Conservation (phyloP, 64 coral and sea anemone species). For the Montipora capricornis region DNA sequence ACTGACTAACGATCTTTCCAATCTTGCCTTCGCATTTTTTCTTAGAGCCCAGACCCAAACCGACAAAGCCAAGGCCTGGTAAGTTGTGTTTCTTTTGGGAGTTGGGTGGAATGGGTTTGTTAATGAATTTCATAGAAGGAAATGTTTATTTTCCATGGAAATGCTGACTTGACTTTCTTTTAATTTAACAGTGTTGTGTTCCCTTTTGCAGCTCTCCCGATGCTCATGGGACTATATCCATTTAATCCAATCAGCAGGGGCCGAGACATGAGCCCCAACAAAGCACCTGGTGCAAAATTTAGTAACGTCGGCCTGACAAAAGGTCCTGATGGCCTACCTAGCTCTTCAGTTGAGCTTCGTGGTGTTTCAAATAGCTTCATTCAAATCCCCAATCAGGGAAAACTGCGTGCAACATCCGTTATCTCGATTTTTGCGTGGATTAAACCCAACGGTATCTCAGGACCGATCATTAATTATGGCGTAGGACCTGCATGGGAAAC, state of each 20-base stretch:
- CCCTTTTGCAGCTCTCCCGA: constrained; percentile 34
- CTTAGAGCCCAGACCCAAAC: constrained; percentile 4
- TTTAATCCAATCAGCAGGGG: constrained; percentile 47
- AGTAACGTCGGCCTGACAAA: constrained; percentile 1
- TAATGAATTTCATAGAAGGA: background rate
- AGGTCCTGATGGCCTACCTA: constrained; percentile 49
- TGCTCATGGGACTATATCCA: constrained; percentile 57
- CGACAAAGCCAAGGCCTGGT: constrained; percentile 22
- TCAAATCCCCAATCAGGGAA: constrained; percentile 79
- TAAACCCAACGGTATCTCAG: background rate
- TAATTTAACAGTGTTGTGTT: background rate
- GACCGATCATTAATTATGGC: constrained; percentile 42
- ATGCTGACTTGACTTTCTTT: background rate
- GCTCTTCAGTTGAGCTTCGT: constrained; percentile 28
- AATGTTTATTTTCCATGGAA: background rate
- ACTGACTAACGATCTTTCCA: background rate
- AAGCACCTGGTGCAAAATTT: constrained; percentile 41
- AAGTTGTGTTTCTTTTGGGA: background rate
- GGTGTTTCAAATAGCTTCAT: constrained; percentile 83
- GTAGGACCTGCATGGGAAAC: constrained; percentile 32
- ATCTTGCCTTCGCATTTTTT: background rate
- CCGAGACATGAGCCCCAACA: constrained; percentile 53
- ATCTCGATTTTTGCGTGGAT: constrained; percentile 84
- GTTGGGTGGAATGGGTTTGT: too few species aligned
- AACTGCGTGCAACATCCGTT: constrained; percentile 64